Conservation (phyloP, 2,113 vertebrate genomes). For the Macroglossus sobrinus region DNA sequence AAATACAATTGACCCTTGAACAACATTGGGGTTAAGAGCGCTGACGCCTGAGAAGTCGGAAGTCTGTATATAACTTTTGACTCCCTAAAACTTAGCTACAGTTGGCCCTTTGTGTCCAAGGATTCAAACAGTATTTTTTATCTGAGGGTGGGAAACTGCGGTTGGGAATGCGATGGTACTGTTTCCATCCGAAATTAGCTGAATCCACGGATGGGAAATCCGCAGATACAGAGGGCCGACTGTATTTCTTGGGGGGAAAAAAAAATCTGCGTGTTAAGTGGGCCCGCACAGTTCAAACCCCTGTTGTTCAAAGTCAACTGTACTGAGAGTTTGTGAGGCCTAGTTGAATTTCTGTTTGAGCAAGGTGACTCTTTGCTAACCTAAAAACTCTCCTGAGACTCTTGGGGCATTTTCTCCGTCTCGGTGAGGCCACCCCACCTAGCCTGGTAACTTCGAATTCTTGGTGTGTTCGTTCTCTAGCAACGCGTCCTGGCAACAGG, state of each 20-base stretch:
- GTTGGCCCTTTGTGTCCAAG: neutral
- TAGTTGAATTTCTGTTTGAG: neutral
- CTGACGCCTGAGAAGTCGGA: neutral
- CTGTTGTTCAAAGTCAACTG: neutral
- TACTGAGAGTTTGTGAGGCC: neutral
- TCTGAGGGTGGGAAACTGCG: neutral
- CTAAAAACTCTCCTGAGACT: neutral
- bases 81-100: neutral
- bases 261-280: too few species aligned
- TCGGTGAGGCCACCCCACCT: neutral
- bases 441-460: neutral
- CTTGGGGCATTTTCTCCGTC: neutral
- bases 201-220: neutral
- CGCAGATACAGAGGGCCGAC: neutral
- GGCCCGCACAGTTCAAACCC: neutral
- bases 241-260: neutral
- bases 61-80: neutral
- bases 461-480: neutral
- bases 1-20: neutral
- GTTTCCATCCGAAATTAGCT: neutral
- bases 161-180: neutral
- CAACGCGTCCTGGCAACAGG: neutral
- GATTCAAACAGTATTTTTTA: neutral
- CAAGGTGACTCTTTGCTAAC: neutral
- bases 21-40: neutral